Base-by-base conservation (phyloP, 2,797 vertebrate genomes). In the Basileuterus tristriatus region DNA sequence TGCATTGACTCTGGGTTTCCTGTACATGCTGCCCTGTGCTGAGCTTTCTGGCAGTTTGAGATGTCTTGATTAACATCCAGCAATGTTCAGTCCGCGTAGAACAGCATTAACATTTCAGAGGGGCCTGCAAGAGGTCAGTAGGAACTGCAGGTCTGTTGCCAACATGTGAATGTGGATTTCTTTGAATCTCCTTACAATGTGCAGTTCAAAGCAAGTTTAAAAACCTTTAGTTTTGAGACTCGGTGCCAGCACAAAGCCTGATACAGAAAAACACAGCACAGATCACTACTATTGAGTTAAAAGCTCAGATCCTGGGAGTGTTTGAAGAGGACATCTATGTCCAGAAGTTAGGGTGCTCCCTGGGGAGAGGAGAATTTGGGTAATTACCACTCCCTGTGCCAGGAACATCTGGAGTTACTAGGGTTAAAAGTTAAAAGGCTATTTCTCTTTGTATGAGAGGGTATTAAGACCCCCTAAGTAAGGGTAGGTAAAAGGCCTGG, bases 61-160 rank as follows among this genome's bases (percentile, higher is more conserved):
- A 30, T 92, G 46, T 53, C 53, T 64, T 71, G 53, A 24, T 92
- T 75, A 78, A 39, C 1, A 4, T 26, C 23, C 34, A 60, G 69
- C 0, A 0, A 18, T 27, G 14, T 24, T 87, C 1, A 6, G 21
- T 47, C 55, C 0, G 0, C 39, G 39, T 34, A 56, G 81, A 53
- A 53, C 32, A 58, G n/a, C 12, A 17, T 22, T 74, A 46, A n/a
- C 1, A 0, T 79, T 89, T 86, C 7, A 12, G 62, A 81, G 59
- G 36, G 76, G 49, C 39, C 69, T 49, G 43, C 37, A 44, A 32
- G 65, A 87, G 67, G 47, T 79, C 53, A 44, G 0, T 34, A 29
- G 53, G 47, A 85, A 32, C 53, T 2, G 7, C 1, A 4, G 17
- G 46, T 49, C 52, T 75, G 12, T 71, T 86, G 65, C 77, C 34